Evolutionary conservation across 2,888 invertebrate genomes (phyloP).

Genomic region (Hetaerina titia): DNA sequence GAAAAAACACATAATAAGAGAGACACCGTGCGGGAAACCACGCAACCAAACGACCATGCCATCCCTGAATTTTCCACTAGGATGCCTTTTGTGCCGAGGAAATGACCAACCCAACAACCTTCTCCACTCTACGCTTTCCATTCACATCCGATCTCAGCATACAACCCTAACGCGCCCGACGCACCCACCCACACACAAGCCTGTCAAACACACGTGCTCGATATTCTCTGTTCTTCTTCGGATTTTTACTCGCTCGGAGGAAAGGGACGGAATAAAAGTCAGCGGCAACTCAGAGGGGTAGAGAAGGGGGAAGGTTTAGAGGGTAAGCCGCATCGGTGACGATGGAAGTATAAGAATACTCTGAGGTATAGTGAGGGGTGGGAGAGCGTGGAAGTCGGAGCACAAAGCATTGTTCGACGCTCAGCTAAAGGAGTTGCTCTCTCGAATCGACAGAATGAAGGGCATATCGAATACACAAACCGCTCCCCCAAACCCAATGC

Average conservation of each 20-base stretch:
- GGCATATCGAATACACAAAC: constrained; percentile 53
- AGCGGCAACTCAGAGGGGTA: not conserved
- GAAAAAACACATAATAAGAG: not conserved
- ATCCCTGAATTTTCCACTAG: constrained; percentile 8
- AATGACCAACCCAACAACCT: not conserved
- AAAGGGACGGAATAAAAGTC: not conserved
- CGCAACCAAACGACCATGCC: not conserved
- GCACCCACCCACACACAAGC: not conserved
- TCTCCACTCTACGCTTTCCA: not conserved
- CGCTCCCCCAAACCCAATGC: constrained; percentile 14
- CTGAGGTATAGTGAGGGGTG: not conserved
- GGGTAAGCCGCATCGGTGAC: too few relatives aligned
- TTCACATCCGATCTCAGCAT: not conserved
- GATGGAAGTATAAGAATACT: not conserved
- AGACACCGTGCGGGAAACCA: constrained; percentile 15
- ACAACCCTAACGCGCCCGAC: not conserved
- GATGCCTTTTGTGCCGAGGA: constrained; percentile 43
- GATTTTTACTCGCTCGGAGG: not conserved
- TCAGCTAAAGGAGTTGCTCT: not conserved
- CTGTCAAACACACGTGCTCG: not conserved
- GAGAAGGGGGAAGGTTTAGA: not conserved
- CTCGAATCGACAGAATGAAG: constrained; percentile 60
- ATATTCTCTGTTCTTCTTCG: not conserved
- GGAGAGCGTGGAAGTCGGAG: not conserved
- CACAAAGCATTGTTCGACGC: constrained; percentile 25